Percentiles rank a stretch among this genome's conserved stretches.
These are phyloP conservation scores for Xanthorhoe designata DNA, from an alignment of 2,888 invertebrate species.

Conservation along the genomic window DNA sequence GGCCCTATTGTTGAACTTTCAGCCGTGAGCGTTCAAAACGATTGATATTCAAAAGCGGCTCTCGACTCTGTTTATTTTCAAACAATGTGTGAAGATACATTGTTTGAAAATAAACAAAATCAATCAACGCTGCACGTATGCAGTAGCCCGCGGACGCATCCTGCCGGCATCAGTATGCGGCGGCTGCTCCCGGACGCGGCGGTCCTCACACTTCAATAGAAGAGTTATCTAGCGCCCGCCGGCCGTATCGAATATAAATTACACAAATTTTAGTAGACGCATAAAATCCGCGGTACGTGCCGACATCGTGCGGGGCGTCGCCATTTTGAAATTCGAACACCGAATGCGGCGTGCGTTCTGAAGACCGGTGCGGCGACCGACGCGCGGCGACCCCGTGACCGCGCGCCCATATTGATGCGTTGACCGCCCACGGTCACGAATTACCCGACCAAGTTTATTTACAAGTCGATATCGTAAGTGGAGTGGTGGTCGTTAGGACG, in stretches of 20 bases:
- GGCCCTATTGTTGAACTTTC: conserved; percentile 32
- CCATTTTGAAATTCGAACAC: conserved; percentile 64
- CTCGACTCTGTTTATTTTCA: conserved; percentile 56
- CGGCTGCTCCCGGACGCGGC: conserved; percentile 69
- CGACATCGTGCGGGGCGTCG: conserved; percentile 53
- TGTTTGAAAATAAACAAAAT: conserved; percentile 60
- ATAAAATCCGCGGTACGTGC: conserved; percentile 68
- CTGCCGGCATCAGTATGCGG: conserved; percentile 75
- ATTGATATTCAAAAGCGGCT: conserved; percentile 58
- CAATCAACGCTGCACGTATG: conserved; percentile 60
- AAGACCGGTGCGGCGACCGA: conserved; percentile 54
- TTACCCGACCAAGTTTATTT: conserved; percentile 66
- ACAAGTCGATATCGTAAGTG: conserved; percentile 51
- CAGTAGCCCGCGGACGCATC: conserved; percentile 63
- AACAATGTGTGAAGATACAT: conserved; percentile 57
- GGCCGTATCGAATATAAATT: conserved; percentile 81
- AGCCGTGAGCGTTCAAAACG: conserved; percentile 34
- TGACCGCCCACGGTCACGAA: conserved; percentile 79
- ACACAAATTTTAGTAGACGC: conserved; percentile 74
- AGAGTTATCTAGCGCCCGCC: conserved; percentile 72
- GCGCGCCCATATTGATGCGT: conserved; percentile 79
- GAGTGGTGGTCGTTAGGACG: conserved; percentile 49
- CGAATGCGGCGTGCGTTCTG: conserved; percentile 57
- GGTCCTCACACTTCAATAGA: conserved; percentile 73
- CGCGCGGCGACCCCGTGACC: conserved; percentile 78